These are phyloP conservation scores for Halocynthia roretzi DNA, from an alignment of 23 tunicate species.

Conservation along the genomic window DNA sequence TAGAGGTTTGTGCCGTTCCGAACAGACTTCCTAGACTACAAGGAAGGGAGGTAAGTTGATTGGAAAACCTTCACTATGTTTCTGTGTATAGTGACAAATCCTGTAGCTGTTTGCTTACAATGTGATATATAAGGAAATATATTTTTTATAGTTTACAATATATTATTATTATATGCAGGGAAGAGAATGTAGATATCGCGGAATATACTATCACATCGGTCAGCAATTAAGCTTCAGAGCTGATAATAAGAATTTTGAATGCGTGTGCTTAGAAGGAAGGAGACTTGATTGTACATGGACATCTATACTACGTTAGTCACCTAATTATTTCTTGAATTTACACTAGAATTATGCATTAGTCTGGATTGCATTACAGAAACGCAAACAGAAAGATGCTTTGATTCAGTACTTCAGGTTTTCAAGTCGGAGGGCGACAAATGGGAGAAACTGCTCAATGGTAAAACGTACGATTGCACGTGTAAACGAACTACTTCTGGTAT, in stretches of 20 bases:
- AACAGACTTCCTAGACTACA: too few relatives aligned
- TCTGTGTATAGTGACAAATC: too few relatives aligned
- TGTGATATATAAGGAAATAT: too few relatives aligned
- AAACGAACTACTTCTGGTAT: conserved; percentile 19
- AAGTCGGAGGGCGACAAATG: conserved; percentile 24
- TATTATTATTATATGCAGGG: too few relatives aligned
- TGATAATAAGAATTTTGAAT: conserved; percentile 33
- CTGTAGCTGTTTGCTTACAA: too few relatives aligned
- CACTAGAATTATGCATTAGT: not conserved
- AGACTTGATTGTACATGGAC: conserved; percentile 49
- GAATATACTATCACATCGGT: conserved; percentile 8
- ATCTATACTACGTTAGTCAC: conserved; percentile 21
- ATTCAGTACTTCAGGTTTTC: conserved; percentile 24
- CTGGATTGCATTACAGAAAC: not conserved
- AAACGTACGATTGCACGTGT: conserved; percentile 72
- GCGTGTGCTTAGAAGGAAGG: conserved; percentile 35
- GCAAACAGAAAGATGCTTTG: conserved; percentile 38
- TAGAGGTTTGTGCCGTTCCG: too few relatives aligned
- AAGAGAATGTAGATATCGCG: conserved; percentile 25
- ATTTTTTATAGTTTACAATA: too few relatives aligned
- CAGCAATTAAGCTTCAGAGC: conserved; percentile 33
- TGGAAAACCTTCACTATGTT: too few relatives aligned
- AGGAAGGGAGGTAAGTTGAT: too few relatives aligned
- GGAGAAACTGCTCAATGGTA: conserved; percentile 26
- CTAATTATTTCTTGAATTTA: not conserved